Evolutionary conservation across 2,888 invertebrate species (phyloP).

Genomic region (Macrophya annulata): DNA sequence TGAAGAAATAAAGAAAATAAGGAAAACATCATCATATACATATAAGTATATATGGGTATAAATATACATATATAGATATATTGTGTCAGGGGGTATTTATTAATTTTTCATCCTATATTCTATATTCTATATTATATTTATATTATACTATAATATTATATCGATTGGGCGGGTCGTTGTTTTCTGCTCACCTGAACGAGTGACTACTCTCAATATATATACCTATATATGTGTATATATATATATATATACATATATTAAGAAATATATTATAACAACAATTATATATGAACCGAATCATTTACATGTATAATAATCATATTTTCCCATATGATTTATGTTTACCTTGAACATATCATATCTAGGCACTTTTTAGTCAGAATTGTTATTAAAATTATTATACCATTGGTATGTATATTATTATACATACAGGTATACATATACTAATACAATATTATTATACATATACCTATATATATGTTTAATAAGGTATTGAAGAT

Average conservation of each 20-base stretch:
- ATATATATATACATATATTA: neutral
- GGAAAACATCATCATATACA: neutral
- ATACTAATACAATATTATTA: neutral
- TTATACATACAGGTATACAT: neutral
- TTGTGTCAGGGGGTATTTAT: conserved; percentile 9
- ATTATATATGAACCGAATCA: neutral
- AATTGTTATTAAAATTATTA: neutral
- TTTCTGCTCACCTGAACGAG: neutral
- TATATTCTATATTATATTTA: neutral
- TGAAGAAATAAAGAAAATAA: neutral
- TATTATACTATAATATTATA: neutral
- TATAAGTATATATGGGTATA: neutral
- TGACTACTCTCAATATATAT: conserved; percentile 2
- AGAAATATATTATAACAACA: neutral
- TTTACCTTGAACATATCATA: conserved; percentile 28
- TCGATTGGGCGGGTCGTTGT: neutral
- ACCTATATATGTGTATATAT: neutral
- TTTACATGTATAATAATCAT: conserved; percentile 20
- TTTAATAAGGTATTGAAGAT: neutral
- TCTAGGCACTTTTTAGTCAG: neutral
- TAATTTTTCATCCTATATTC: conserved; percentile 24
- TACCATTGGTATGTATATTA: neutral
- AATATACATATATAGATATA: neutral
- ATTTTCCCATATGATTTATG: conserved; percentile 10
- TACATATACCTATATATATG: neutral